These are phyloP conservation scores for Callipepla squamata DNA, from an alignment of 2,113 vertebrate genomes.

Conservation along the genomic window DNA sequence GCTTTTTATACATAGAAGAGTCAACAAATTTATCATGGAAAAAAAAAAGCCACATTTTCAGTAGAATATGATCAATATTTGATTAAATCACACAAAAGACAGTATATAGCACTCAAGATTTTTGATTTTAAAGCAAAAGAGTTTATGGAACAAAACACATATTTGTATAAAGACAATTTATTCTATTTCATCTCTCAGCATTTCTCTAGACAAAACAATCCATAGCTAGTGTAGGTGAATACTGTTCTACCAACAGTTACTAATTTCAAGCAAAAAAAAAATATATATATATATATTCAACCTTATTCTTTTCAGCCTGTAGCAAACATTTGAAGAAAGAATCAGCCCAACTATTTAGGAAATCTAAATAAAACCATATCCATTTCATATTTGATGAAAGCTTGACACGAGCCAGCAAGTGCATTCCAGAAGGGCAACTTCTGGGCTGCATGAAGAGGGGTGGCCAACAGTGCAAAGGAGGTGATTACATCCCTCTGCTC, in stretches of 20 bases:
- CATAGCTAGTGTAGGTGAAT: background rate
- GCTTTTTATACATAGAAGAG: background rate
- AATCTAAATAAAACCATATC: background rate
- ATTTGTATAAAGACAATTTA: background rate
- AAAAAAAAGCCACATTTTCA: background rate
- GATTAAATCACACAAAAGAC: background rate
- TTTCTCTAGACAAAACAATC: background rate
- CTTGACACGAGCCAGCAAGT: background rate
- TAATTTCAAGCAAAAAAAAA: background rate
- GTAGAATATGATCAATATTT: background rate
- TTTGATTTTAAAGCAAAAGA: background rate
- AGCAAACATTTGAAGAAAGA: background rate
- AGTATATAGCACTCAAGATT: background rate
- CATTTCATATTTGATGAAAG: background rate
- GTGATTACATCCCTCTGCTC: background rate
- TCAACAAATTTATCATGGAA: background rate
- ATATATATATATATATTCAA: background rate
- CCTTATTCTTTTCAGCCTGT: background rate
- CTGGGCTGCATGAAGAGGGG: background rate
- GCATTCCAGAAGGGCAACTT: background rate
- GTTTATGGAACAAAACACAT: background rate
- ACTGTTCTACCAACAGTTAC: background rate
- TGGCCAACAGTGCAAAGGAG: background rate
- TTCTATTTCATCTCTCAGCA: background rate
- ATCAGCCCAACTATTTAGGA: background rate